Evolutionary conservation across 2,888 invertebrate genomes (phyloP).

Genomic region (Erebia aethiops): DNA sequence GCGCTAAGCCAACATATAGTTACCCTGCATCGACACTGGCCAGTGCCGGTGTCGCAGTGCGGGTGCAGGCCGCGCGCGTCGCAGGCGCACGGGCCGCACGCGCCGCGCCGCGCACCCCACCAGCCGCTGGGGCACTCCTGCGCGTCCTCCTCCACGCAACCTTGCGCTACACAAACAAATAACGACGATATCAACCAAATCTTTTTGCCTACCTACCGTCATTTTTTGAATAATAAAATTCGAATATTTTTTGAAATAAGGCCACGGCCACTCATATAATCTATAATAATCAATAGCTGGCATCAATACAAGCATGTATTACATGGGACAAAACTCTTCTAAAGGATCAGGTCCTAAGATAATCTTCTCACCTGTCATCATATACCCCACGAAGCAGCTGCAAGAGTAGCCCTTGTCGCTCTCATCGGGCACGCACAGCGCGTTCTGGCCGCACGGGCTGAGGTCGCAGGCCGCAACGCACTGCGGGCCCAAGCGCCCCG

Average conservation of each 20-base stretch:
- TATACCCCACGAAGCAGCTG: slow-evolving; percentile 87
- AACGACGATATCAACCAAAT: not conserved
- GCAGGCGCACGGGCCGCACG: slow-evolving; percentile 97
- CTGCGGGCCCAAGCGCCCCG: slow-evolving; percentile 88
- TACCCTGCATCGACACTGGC: slow-evolving; percentile 94
- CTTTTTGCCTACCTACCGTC: no score
- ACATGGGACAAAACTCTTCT: no score
- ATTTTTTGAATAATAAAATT: no score
- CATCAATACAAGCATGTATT: no score
- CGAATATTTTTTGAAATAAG: no score
- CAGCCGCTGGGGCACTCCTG: slow-evolving; percentile 92
- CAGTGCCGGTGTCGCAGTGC: slow-evolving; percentile 93
- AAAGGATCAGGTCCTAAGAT: no score
- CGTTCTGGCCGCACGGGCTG: slow-evolving; percentile 91
- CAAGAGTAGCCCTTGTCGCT: slow-evolving; percentile 88
- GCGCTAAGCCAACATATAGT: not conserved
- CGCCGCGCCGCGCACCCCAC: slow-evolving; percentile 94
- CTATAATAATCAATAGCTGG: no score
- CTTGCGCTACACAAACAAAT: slow-evolving; percentile 69
- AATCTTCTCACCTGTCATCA: slow-evolving; percentile 82
- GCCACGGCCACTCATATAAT: no score
- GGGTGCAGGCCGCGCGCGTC: slow-evolving; percentile 93
- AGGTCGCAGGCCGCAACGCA: slow-evolving; percentile 93
- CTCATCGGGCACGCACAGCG: slow-evolving; percentile 86
- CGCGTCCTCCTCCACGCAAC: slow-evolving; percentile 86